Evolutionary conservation across 1,140 invertebrate genomes (phyloP).

Genomic region (Conus betulinus): DNA sequence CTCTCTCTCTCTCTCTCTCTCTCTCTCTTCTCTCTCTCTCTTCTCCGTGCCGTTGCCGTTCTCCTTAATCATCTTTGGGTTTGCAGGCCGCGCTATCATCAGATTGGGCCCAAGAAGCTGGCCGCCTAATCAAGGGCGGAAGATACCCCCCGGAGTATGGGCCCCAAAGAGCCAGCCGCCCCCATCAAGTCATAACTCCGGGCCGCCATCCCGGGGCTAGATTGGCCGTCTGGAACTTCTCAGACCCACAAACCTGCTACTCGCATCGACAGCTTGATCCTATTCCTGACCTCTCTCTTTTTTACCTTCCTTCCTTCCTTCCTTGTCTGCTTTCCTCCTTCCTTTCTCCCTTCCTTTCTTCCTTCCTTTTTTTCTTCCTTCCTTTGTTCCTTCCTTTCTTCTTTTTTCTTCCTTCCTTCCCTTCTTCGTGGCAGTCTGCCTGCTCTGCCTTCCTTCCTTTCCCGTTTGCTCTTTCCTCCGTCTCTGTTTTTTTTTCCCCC

Average conservation of each 20-base stretch:
- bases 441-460: too few relatives aligned
- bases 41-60: not conserved
- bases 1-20: not conserved
- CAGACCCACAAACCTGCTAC: not conserved
- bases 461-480: too few relatives aligned
- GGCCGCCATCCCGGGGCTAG: not conserved
- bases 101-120: not conserved
- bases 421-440: not conserved
- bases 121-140: not conserved
- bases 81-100: not conserved
- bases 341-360: not conserved
- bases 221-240: not conserved
- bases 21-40: not conserved
- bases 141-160: not conserved
- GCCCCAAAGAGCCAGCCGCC: not conserved
- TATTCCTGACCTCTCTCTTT: not conserved
- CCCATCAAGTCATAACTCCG: not conserved
- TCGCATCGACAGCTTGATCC: not conserved
- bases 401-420: not conserved
- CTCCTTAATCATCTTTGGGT: not conserved
- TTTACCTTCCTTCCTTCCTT: not conserved
- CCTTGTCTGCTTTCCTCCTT: too few relatives aligned
- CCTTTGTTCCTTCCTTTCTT: not conserved
- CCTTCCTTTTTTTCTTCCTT: not conserved
- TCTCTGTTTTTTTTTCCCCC: too few relatives aligned